Base-by-base conservation (phyloP, 2,113 vertebrate species). In the Chlamydotis undulata region DNA sequence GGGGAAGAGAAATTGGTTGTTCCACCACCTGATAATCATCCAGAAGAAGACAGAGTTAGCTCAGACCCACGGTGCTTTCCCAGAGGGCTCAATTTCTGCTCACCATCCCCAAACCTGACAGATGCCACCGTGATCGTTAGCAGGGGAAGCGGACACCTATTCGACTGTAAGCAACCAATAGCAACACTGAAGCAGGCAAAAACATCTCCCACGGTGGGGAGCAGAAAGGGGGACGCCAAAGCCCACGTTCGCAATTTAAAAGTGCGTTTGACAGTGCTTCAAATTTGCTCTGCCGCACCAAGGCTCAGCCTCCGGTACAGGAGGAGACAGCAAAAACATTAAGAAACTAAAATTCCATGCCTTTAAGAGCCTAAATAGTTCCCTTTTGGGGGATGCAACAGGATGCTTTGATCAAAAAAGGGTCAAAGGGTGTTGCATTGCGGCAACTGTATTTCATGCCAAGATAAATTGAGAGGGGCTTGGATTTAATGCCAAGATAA, bases 11-110 rank as follows among this genome's bases (percentile, higher is more conserved):
- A 97, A 98, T 97, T 96, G 98, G 60, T 84, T 93, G 69, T 94
- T 96, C 98, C 98, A 97, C 90, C 98, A 98, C 98, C 98, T 96
- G 94, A 78, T 96, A 56, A 98, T 97, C 77, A 97, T 83, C 95
- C 91, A 91, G 89, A 78, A 96, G 91, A 97, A 19, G 68, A 84
- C 14, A 90, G 92, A 65, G 89, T 96, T 94, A 98, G 94, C 89
- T 64, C 73, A 86, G 89, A 76, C 87, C 74, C 83, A 50, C 49
- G 87, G 95, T 56, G 70, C 24, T 52, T 67, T n/a, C 68, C 94
- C 92, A 61, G 68, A 89, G 67, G 75, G 57, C 49, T 96, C 4
- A 2, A 35, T 25, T 50, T 37, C 89, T 88, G 86, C 68, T 97
- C 95, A 93, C 89, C 92, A 21, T 60, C 76, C 87, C 96, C 95